Evolutionary conservation across 1,140 invertebrate species (phyloP).

Genomic region (Eriocheir sinensis): DNA sequence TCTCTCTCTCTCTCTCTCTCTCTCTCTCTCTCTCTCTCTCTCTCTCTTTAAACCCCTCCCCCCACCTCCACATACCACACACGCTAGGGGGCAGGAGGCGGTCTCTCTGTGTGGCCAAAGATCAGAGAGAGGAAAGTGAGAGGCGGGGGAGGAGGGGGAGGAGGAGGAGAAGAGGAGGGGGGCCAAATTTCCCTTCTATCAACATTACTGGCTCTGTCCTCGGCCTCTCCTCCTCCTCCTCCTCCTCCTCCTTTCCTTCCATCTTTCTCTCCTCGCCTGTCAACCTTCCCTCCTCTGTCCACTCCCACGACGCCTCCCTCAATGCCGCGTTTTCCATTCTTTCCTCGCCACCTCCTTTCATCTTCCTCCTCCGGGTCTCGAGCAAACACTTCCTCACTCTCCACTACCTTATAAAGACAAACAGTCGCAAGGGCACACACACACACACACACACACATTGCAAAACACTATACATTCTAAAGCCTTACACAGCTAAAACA

Average conservation of each 20-base stretch:
- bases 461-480: neutral
- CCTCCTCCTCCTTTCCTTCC: neutral
- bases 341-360: neutral
- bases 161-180: neutral
- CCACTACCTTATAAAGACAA: neutral
- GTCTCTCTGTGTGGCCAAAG: neutral
- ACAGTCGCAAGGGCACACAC: neutral
- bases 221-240: neutral
- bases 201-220: neutral
- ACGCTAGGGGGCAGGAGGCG: too few relatives aligned
- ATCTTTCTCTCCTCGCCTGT: neutral
- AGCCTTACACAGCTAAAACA: neutral
- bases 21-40: too few relatives aligned
- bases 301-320: neutral
- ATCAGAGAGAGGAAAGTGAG: neutral
- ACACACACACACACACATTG: neutral
- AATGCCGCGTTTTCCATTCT: constrained; percentile 15
- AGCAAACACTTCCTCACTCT: neutral
- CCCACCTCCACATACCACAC: too few relatives aligned
- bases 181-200: neutral
- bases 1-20: too few relatives aligned
- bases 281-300: constrained; percentile 10
- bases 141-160: neutral
- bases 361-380: neutral
- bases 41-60: too few relatives aligned